A percentile compares a stretch with the other conserved stretches of the same genome.
Evolutionary conservation across 2,888 invertebrate genomes (phyloP).

Genomic region (Lysandra coridon): DNA sequence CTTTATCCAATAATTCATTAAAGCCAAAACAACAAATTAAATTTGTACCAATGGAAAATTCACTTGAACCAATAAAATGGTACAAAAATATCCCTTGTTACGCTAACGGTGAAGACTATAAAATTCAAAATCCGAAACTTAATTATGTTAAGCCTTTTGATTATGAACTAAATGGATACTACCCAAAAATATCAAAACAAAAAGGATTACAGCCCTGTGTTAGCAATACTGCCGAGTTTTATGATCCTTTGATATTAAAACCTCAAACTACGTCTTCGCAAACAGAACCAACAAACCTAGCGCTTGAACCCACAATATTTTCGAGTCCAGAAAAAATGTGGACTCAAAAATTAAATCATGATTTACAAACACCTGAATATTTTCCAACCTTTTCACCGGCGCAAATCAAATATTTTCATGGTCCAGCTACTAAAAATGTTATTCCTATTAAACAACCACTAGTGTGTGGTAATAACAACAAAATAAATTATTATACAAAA

Average conservation of each 20-base stretch:
- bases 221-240: not conserved
- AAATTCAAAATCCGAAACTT: not conserved
- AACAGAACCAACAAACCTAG: not conserved
- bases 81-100: not conserved
- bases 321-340: not conserved
- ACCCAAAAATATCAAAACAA: not conserved
- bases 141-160: not conserved
- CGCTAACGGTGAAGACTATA: not conserved
- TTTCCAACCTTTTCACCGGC: not conserved
- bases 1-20: slow-evolving; percentile 8
- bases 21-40: slow-evolving; percentile 7
- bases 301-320: not conserved
- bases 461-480: not conserved
- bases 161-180: not conserved
- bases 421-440: not conserved
- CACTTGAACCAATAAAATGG: not conserved
- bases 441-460: not conserved
- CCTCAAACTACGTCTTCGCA: not conserved
- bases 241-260: not conserved
- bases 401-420: not conserved
- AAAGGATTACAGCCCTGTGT: not conserved
- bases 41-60: not conserved
- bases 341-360: not conserved
- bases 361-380: not conserved
- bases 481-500: not conserved